A percentile compares a stretch with the other conserved stretches of the same genome.
These are phyloP conservation scores for Rousettus leschenaultii DNA, from an alignment of 2,113 vertebrate genomes.

Conservation along the genomic window DNA sequence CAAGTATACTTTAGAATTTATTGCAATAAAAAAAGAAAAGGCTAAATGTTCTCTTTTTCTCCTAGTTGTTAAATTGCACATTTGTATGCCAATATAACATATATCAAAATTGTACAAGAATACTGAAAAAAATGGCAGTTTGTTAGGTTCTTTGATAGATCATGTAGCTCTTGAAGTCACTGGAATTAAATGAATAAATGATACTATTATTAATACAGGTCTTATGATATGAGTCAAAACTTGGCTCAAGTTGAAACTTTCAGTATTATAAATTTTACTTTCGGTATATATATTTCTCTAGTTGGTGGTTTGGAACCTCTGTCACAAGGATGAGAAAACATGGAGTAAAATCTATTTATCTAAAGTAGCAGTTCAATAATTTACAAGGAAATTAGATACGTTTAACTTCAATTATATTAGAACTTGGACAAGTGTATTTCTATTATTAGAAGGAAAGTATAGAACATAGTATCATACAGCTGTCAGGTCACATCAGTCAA, in stretches of 20 bases:
- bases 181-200: slow-evolving; percentile 58
- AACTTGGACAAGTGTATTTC: neutral
- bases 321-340: slow-evolving; percentile 51
- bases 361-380: slow-evolving; percentile 27
- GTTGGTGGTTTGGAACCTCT: slow-evolving; percentile 56
- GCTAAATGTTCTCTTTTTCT: slow-evolving; percentile 13
- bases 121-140: neutral
- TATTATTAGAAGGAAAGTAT: neutral
- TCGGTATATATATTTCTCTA: slow-evolving; percentile 54
- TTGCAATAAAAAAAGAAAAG: neutral
- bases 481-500: neutral
- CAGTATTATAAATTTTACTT: slow-evolving; percentile 63
- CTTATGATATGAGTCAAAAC: slow-evolving; percentile 59
- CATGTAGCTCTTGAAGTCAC: slow-evolving; percentile 25
- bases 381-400: neutral
- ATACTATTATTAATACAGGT: slow-evolving; percentile 46
- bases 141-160: slow-evolving; percentile 43
- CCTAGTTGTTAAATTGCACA: slow-evolving; percentile 18
- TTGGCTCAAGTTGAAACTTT: slow-evolving; percentile 67
- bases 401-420: slow-evolving; percentile 19
- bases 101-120: slow-evolving; percentile 27
- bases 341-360: slow-evolving; percentile 15
- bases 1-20: neutral
- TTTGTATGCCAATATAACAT: neutral
- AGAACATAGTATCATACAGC: neutral